Conservation (phyloP, 37 sponge, comb jelly and placozoan species). For the Theonella swinhoei region DNA sequence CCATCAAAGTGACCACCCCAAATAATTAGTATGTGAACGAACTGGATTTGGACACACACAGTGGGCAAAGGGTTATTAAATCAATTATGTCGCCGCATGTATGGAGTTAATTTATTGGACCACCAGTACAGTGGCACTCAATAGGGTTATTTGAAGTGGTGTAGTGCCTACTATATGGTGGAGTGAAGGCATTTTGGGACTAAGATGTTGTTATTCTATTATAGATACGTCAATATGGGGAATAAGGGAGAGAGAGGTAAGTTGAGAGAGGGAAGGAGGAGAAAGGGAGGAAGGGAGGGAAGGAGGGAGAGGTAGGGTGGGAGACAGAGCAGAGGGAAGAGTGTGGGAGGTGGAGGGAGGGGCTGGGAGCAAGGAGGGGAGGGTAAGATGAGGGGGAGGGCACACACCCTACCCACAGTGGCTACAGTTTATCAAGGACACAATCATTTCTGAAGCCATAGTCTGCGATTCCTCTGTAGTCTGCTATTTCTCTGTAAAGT, state of each 20-base stretch:
- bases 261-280: not conserved
- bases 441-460: too few species aligned
- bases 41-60: not conserved
- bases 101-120: not conserved
- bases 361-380: not conserved
- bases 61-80: not conserved
- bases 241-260: not conserved
- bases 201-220: too few species aligned
- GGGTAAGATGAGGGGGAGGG: not conserved
- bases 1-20: too few species aligned
- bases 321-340: not conserved
- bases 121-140: not conserved
- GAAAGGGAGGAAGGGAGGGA: conserved; percentile 4
- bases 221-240: not conserved
- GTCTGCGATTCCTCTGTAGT: too few species aligned
- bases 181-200: too few species aligned
- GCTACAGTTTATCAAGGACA: too few species aligned
- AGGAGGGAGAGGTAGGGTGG: conserved; percentile 3
- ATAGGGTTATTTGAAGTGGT: not conserved
- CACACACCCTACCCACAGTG: too few species aligned
- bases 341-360: not conserved
- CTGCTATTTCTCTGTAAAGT: too few species aligned
- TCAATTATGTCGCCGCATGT: not conserved
- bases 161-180: too few species aligned
- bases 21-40: not conserved